Evolutionary conservation across 2,888 invertebrate species (phyloP).

Genomic region (Thymelicus acteon): DNA sequence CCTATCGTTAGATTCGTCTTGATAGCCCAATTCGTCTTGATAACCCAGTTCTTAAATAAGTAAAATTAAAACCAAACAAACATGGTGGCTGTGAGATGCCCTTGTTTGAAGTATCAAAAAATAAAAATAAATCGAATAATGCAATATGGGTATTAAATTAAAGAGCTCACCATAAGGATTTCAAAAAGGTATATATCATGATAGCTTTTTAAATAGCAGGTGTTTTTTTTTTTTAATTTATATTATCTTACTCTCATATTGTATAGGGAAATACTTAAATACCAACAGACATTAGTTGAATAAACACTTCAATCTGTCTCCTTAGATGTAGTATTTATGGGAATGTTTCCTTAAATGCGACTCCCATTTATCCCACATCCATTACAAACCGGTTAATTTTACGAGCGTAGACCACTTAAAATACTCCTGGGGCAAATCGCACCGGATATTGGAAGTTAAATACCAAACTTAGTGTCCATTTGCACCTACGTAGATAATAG

Average conservation of each 20-base stretch:
- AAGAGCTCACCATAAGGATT: too few species aligned
- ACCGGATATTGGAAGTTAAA: slow-evolving; percentile 71
- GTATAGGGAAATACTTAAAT: neutral
- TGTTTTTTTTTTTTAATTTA: too few species aligned
- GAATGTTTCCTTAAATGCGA: slow-evolving; percentile 58
- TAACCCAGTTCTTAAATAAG: too few species aligned
- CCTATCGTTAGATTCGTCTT: too few species aligned
- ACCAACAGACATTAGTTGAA: neutral
- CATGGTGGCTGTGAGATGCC: too few species aligned
- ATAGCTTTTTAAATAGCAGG: too few species aligned
- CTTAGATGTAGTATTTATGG: slow-evolving; percentile 13
- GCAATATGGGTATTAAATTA: too few species aligned
- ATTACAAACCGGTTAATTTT: slow-evolving; percentile 51
- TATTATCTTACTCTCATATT: neutral
- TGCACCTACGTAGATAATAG: slow-evolving; percentile 66
- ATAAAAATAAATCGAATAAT: too few species aligned
- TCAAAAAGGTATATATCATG: too few species aligned
- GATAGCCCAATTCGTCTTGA: too few species aligned
- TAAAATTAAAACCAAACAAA: too few species aligned
- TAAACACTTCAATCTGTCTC: slow-evolving; percentile 1
- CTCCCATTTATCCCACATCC: slow-evolving; percentile 38
- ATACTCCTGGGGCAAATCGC: slow-evolving; percentile 62
- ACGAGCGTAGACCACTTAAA: slow-evolving; percentile 55
- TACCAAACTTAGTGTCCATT: slow-evolving; percentile 67
- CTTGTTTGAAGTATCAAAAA: too few species aligned